These are phyloP conservation scores for Chaetodon auriga DNA, from an alignment of 2,113 vertebrate genomes.

Conservation along the genomic window DNA sequence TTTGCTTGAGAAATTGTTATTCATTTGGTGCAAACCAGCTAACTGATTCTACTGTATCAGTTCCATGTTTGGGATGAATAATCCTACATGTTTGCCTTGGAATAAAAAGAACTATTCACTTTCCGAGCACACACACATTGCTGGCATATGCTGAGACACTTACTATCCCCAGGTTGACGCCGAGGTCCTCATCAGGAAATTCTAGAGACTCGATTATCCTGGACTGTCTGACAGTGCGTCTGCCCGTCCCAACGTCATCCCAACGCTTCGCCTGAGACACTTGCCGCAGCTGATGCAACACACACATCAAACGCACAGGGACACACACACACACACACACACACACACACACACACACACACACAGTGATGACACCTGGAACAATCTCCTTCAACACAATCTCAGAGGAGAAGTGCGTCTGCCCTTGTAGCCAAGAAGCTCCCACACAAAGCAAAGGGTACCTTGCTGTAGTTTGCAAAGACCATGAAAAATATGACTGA, in stretches of 20 bases:
- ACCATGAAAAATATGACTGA: constrained; percentile 37
- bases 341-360: background rate
- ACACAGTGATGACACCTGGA: constrained; percentile 25
- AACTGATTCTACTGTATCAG: background rate
- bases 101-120: background rate
- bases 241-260: constrained; percentile 77
- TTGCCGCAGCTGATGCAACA: constrained; percentile 80
- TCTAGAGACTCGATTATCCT: constrained; percentile 79
- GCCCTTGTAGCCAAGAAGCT: constrained; percentile 20
- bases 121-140: background rate
- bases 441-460: constrained; percentile 31
- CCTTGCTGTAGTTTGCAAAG: constrained; percentile 12
- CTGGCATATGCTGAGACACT: constrained; percentile 41
- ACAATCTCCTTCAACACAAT: constrained; percentile 10
- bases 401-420: constrained; percentile 13
- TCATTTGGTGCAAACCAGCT: background rate
- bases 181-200: constrained; percentile 82
- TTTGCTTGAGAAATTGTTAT: background rate
- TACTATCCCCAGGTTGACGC: constrained; percentile 83
- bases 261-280: constrained; percentile 82
- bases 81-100: background rate
- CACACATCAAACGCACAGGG: constrained; percentile 39
- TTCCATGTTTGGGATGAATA: background rate
- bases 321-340: background rate
- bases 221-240: constrained; percentile 75